Percentiles rank a stretch among this genome's conserved stretches.
Conservation (phyloP, 2,113 vertebrate genomes). For the Odocoileus hemionus region DNA sequence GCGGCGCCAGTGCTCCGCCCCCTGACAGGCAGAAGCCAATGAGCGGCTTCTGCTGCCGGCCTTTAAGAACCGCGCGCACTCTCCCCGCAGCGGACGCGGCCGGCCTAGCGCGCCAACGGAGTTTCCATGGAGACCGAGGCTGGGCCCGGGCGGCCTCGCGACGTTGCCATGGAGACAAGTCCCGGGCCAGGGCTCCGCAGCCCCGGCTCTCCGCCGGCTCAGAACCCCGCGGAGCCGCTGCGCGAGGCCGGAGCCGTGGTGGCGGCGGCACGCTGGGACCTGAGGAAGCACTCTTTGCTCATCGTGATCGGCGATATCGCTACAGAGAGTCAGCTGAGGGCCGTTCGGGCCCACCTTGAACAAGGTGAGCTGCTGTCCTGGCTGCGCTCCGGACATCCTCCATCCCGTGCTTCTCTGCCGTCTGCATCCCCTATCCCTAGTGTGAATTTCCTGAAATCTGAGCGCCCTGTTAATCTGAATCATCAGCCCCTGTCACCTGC, state of each 20-base stretch:
- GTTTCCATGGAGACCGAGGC: conserved; percentile 93
- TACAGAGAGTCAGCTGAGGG: conserved; percentile 84
- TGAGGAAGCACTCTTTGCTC: conserved; percentile 85
- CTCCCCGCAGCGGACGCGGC: conserved; percentile 60
- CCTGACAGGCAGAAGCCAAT: conserved; percentile 78
- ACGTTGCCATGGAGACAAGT: conserved; percentile 89
- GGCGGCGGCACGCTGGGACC: conserved; percentile 69
- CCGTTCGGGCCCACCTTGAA: conserved; percentile 85
- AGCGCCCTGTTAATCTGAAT: neutral
- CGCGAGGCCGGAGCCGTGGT: conserved; percentile 32
- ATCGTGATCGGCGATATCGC: conserved; percentile 89
- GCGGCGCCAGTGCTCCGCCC: conserved; percentile 34
- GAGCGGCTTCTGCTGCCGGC: conserved; percentile 21
- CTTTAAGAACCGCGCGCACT: conserved; percentile 78
- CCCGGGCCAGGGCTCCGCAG: conserved; percentile 68
- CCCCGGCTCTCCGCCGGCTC: conserved; percentile 61
- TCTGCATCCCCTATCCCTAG: conserved; percentile 10
- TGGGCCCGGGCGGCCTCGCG: conserved; percentile 75
- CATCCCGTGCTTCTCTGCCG: conserved; percentile 18
- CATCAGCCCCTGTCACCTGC: neutral
- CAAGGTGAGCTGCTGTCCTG: conserved; percentile 82
- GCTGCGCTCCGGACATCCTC: neutral
- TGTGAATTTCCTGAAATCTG: conserved; percentile 1
- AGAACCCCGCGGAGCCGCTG: conserved; percentile 73
- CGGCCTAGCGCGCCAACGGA: conserved; percentile 48